phyloP scores from a whole-genome alignment of 2,113 vertebrate genomes.

The Leptodactylus fuscus region DNA sequence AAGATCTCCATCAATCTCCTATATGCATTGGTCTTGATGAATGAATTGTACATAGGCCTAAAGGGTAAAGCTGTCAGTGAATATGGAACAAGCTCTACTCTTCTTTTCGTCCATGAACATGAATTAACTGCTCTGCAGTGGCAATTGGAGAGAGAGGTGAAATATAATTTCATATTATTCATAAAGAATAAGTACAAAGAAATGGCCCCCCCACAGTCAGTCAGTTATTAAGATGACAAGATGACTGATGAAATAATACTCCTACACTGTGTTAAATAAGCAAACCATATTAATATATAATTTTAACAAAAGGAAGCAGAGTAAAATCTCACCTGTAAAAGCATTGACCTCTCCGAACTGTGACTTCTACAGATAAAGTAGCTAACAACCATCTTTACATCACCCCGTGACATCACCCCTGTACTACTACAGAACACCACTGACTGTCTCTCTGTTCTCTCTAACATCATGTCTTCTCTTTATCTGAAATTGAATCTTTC shows the following conservation, averaged over 20 bases:
- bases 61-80: conserved; percentile 35
- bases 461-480: too few species aligned
- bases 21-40: conserved; percentile 32
- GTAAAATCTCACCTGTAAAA: neutral
- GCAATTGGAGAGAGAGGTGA: neutral
- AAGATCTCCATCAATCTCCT: conserved; percentile 32
- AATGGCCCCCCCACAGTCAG: conserved; percentile 16
- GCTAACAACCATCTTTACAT: too few species aligned
- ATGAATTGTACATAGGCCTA: neutral
- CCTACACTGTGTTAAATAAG: neutral
- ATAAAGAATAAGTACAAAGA: conserved; percentile 1
- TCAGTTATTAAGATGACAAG: neutral
- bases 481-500: too few species aligned
- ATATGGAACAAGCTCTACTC: neutral
- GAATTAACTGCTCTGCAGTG: neutral
- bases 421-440: too few species aligned
- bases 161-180: neutral
- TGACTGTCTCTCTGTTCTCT: too few species aligned
- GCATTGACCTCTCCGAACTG: neutral
- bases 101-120: neutral
- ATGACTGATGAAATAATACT: neutral
- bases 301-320: neutral
- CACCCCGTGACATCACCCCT: too few species aligned
- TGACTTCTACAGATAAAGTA: neutral
- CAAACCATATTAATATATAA: neutral